phyloP scores from a whole-genome alignment of 2,888 invertebrate genomes.

The Euproctis similis region DNA sequence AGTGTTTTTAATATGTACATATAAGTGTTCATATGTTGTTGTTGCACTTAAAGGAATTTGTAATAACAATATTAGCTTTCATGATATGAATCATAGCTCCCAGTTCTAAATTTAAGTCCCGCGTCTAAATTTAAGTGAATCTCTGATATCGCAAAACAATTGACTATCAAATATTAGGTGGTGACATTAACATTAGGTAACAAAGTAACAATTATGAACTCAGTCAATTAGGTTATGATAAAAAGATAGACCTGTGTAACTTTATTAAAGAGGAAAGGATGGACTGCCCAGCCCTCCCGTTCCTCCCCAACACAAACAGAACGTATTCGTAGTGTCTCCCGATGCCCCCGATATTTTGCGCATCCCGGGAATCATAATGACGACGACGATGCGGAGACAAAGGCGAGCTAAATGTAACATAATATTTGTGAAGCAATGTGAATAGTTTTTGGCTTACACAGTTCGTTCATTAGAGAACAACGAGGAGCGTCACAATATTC shows the following conservation, averaged over 20 bases:
- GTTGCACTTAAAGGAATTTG: no score
- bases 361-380: constrained; percentile 3
- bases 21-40: no score
- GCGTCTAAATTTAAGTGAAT: no score
- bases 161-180: no score
- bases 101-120: no score
- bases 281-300: constrained; percentile 5
- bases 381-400: constrained; percentile 7
- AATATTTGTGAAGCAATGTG: constrained; percentile 1
- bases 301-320: constrained; percentile 8
- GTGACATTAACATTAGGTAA: no score
- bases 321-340: constrained; percentile 1
- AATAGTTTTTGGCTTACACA: background rate
- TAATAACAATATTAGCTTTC: no score
- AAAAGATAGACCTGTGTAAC: constrained; percentile 4
- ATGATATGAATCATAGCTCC: no score
- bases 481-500: background rate
- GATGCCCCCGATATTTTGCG: constrained; percentile 4
- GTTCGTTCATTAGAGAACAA: background rate
- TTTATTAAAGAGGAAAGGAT: constrained; percentile 8
- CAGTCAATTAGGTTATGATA: constrained; percentile 4
- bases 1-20: no score
- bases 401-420: constrained; percentile 1
- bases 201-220: no score
- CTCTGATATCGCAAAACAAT: no score